A percentile compares a stretch with the other conserved stretches of the same genome.
Conservation (phyloP, 2,888 invertebrate genomes). For the Tyria jacobaeae region DNA sequence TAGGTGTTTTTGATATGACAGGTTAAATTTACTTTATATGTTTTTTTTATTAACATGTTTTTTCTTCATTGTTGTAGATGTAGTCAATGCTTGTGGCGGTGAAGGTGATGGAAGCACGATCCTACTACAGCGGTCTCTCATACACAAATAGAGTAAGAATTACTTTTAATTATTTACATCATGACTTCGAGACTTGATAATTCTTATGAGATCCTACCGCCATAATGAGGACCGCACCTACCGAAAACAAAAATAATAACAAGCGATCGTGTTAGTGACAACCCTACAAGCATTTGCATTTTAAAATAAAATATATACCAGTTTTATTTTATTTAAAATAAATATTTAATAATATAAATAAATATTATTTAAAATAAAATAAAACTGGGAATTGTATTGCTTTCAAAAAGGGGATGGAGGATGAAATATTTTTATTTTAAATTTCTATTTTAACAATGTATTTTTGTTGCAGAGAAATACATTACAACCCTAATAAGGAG, state of each 20-base stretch:
- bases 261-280: slow-evolving; percentile 66
- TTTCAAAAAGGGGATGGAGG: not conserved
- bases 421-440: not conserved
- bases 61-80: slow-evolving; percentile 91
- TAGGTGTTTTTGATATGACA: slow-evolving; percentile 1
- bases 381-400: slow-evolving; percentile 6
- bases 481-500: slow-evolving; percentile 79
- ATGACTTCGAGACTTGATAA: slow-evolving; percentile 19
- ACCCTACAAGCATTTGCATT: slow-evolving; percentile 71
- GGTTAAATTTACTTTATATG: slow-evolving; percentile 6
- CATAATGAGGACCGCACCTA: slow-evolving; percentile 62
- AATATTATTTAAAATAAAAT: no score
- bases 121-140: slow-evolving; percentile 86
- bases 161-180: slow-evolving; percentile 51
- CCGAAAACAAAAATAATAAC: slow-evolving; percentile 24
- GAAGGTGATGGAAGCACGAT: slow-evolving; percentile 90
- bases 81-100: slow-evolving; percentile 96
- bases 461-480: slow-evolving; percentile 82
- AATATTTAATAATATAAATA: no score
- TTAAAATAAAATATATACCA: no score
- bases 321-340: no score
- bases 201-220: slow-evolving; percentile 27
- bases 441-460: slow-evolving; percentile 6
- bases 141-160: slow-evolving; percentile 84
- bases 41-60: slow-evolving; percentile 62